Percentiles rank a stretch among this genome's conserved stretches.
Conservation (phyloP, 2,797 vertebrate genomes). For the Melanitta fusca region DNA sequence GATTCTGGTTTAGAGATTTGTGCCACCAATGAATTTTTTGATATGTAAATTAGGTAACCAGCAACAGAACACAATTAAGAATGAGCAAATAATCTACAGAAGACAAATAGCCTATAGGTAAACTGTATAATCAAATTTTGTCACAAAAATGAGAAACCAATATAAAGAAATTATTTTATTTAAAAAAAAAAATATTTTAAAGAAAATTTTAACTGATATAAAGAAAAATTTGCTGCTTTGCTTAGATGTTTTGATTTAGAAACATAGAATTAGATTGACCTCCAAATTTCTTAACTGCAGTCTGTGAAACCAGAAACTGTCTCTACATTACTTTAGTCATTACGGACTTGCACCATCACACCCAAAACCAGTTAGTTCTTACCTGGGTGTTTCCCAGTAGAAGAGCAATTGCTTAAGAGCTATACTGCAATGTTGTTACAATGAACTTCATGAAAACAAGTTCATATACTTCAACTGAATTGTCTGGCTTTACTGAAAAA, state of each 20-base stretch:
- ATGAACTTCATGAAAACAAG: accelerated
- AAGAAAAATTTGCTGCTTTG: neutral
- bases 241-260: neutral
- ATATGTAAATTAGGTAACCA: conserved; percentile 12
- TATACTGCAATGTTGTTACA: neutral
- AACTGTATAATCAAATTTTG: neutral
- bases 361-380: neutral
- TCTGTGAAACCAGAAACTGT: neutral
- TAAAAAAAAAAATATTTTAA: too few species aligned
- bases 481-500: neutral
- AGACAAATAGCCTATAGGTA: neutral
- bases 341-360: neutral
- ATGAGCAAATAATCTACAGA: neutral
- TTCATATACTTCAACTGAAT: neutral
- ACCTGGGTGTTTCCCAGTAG: neutral
- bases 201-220: neutral
- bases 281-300: neutral
- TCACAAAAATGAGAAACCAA: neutral
- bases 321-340: neutral
- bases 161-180: too few species aligned
- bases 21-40: neutral
- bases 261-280: neutral
- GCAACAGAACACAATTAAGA: neutral
- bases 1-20: neutral
- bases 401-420: neutral